Evolutionary conservation across 2,113 vertebrate species (phyloP).

Genomic region (Eclectus roratus): DNA sequence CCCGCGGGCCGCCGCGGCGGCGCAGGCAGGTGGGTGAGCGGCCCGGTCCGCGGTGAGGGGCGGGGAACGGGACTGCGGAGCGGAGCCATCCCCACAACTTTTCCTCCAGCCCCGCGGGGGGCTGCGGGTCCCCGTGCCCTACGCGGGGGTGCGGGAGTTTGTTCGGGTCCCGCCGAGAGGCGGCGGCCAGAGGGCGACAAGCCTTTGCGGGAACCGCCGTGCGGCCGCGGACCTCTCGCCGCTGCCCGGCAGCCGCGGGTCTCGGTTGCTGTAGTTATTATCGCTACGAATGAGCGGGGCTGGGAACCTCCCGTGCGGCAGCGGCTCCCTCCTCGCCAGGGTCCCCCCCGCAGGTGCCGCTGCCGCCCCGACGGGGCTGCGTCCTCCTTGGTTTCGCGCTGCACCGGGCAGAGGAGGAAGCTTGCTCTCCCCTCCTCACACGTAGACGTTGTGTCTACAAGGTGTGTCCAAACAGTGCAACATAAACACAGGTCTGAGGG

Average conservation of each 20-base stretch:
- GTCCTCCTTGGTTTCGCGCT: neutral
- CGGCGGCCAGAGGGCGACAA: constrained; percentile 78
- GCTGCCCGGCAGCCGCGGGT: neutral
- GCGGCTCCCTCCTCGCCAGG: neutral
- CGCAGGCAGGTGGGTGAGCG: constrained; percentile 88
- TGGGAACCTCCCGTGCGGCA: neutral
- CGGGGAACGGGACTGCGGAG: neutral
- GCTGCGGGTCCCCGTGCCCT: neutral
- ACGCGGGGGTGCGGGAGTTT: constrained; percentile 59
- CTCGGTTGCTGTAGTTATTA: neutral
- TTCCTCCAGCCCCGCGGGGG: neutral
- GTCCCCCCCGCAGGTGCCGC: neutral
- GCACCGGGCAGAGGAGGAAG: neutral
- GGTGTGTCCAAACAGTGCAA: neutral
- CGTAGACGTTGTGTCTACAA: accelerated
- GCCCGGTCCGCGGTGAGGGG: neutral
- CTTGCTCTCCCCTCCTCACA: neutral
- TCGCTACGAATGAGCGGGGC: neutral
- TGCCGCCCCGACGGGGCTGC: neutral
- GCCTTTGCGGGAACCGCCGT: constrained; percentile 72
- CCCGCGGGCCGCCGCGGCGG: constrained; percentile 78
- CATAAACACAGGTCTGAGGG: accelerated
- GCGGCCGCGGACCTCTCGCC: neutral
- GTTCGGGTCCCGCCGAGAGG: constrained; percentile 75
- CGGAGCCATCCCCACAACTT: neutral